Conservation (phyloP, 1,140 invertebrate species). For the Rhynchophorus ferrugineus region DNA sequence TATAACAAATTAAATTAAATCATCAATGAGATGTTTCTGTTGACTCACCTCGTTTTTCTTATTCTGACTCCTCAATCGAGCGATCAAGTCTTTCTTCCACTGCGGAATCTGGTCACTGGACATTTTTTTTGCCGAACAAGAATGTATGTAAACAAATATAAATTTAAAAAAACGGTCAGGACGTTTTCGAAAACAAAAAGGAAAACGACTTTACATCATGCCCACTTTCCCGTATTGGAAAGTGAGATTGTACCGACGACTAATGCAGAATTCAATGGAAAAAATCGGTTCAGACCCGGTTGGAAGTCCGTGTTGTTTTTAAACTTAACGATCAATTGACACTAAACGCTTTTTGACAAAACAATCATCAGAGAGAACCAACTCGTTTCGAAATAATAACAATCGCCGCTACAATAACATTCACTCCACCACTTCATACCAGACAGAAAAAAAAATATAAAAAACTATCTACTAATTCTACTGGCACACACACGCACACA, state of each 20-base stretch:
- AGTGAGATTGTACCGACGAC: background rate
- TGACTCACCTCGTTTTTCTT: conserved; percentile 18
- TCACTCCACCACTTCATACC: background rate
- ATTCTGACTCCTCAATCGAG: conserved; percentile 31
- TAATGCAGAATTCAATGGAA: background rate
- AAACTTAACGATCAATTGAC: no score
- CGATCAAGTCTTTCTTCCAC: conserved; percentile 36
- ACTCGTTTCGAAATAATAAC: background rate
- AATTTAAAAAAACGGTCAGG: background rate
- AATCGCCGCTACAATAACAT: background rate
- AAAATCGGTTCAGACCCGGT: background rate
- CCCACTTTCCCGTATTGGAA: background rate
- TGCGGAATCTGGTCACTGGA: conserved; percentile 26
- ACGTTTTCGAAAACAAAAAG: background rate
- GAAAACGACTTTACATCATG: background rate
- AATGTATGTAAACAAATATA: background rate
- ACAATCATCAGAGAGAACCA: background rate
- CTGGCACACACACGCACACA: background rate
- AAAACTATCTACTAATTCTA: background rate
- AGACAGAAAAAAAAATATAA: background rate
- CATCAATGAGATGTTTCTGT: no score
- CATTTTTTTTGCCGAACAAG: background rate
- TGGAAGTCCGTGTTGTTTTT: no score
- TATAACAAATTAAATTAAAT: no score
- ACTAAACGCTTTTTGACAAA: background rate